Evolutionary conservation across 2,113 vertebrate species (phyloP).

Genomic region (Heloderma charlesbogerti): DNA sequence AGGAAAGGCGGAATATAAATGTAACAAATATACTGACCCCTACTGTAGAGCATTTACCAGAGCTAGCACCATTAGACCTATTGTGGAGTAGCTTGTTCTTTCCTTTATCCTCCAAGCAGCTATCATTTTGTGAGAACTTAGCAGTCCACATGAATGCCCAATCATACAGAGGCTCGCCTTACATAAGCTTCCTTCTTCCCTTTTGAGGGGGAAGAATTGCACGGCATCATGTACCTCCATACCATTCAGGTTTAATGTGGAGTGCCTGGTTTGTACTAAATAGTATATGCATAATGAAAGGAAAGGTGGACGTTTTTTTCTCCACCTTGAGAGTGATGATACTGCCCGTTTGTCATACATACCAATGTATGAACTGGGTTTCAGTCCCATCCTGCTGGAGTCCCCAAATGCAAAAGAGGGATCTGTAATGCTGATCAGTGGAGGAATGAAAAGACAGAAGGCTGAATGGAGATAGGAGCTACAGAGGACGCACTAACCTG

Average conservation of each 20-base stretch:
- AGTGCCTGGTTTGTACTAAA: background rate
- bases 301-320: background rate
- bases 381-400: background rate
- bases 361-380: background rate
- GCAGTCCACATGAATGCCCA: background rate
- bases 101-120: background rate
- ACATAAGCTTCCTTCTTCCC: background rate
- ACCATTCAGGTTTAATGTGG: background rate
- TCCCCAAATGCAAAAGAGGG: background rate
- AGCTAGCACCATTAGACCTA: background rate
- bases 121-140: background rate
- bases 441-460: background rate
- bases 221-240: background rate
- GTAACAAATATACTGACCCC: background rate
- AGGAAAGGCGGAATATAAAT: background rate
- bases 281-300: background rate
- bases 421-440: background rate
- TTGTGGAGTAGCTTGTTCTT: background rate
- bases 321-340: background rate
- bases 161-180: background rate
- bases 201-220: background rate
- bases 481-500: background rate
- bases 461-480: background rate
- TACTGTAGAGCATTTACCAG: background rate
- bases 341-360: background rate